Evolutionary conservation across 2,797 vertebrate species (phyloP).

Genomic region (Xiphorhynchus erythropygius): DNA sequence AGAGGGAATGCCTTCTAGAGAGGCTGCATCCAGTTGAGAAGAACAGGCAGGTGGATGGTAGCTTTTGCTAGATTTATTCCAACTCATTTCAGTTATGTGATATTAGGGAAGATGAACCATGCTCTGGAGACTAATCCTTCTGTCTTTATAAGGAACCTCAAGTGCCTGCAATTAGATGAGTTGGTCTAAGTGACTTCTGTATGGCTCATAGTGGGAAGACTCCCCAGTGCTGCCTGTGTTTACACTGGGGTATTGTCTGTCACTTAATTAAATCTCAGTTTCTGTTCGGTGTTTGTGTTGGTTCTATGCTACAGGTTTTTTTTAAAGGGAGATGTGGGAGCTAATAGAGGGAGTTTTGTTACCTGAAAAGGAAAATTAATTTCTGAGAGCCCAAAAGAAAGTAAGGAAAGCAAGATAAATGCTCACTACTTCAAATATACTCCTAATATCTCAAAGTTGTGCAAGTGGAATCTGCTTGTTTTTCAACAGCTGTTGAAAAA

Average conservation of each 20-base stretch:
- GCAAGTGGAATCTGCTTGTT: background rate
- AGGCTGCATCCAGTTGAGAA: background rate
- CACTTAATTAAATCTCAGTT: background rate
- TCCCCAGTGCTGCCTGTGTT: background rate
- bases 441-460: background rate
- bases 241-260: background rate
- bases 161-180: background rate
- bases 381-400: background rate
- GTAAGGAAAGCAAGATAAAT: background rate
- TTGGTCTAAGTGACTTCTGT: background rate
- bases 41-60: background rate
- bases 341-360: background rate
- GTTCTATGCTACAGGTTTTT: background rate
- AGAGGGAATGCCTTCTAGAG: background rate
- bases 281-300: background rate
- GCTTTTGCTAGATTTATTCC: background rate
- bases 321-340: slow-evolving; percentile 7
- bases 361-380: background rate
- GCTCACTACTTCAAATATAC: background rate
- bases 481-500: background rate
- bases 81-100: background rate
- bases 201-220: background rate
- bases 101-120: background rate
- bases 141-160: background rate
- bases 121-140: background rate